Percentiles rank a stretch among this genome's conserved stretches.
Conservation (phyloP, 2,888 invertebrate species). For the Apodemia hepburni region DNA sequence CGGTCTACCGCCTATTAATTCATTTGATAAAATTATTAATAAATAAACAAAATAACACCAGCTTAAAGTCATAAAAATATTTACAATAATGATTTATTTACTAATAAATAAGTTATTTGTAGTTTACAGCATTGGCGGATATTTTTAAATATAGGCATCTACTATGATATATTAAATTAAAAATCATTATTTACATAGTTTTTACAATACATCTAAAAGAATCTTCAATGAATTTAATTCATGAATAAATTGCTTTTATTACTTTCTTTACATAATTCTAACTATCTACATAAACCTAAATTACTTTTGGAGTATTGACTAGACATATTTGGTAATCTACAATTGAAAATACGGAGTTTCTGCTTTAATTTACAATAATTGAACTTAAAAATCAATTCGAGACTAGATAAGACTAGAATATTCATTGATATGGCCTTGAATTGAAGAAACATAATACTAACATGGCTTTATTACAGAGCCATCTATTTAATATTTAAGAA, state of each 20-base stretch:
- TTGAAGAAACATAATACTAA: constrained; percentile 21
- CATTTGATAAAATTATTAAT: no score
- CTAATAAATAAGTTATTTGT: no score
- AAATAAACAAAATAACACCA: no score
- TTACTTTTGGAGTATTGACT: constrained; percentile 25
- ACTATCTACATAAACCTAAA: constrained; percentile 27
- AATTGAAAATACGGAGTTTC: constrained; percentile 9
- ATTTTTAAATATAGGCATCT: no score
- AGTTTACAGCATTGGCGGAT: no score
- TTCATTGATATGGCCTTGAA: constrained; percentile 17
- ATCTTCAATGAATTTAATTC: constrained; percentile 46
- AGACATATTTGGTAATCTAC: constrained; percentile 16
- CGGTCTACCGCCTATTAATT: no score
- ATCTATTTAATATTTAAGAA: constrained; percentile 27
- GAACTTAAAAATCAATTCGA: constrained; percentile 2
- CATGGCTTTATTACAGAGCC: constrained; percentile 23
- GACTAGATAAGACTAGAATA: constrained; percentile 22
- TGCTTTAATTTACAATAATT: neutral
- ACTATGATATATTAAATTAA: no score
- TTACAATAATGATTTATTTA: no score
- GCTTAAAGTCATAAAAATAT: no score
- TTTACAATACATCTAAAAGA: neutral
- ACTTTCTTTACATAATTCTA: constrained; percentile 27
- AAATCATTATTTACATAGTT: no score
- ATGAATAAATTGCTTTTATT: constrained; percentile 42